These are phyloP conservation scores for Cervus canadensis DNA, from an alignment of 2,113 vertebrate genomes.

Conservation along the genomic window DNA sequence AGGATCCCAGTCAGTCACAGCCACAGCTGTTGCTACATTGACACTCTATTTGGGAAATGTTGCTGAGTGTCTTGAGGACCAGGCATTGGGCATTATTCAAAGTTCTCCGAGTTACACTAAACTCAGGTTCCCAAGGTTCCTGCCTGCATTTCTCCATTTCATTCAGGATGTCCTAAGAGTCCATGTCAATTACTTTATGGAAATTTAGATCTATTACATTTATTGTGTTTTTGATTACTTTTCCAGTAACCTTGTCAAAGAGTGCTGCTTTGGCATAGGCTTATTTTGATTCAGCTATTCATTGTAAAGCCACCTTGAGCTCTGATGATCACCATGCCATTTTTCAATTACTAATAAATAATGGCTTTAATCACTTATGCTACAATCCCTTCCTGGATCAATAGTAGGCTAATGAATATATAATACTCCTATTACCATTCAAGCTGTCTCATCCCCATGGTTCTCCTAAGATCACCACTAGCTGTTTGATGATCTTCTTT, in stretches of 20 bases:
- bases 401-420: not conserved
- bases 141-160: not conserved
- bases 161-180: not conserved
- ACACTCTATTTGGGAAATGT: not conserved
- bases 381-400: not conserved
- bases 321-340: not conserved
- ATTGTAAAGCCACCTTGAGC: not conserved
- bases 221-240: not conserved
- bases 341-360: not conserved
- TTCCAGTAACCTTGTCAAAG: not conserved
- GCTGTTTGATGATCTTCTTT: not conserved
- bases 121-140: not conserved
- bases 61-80: not conserved
- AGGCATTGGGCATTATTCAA: not conserved
- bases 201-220: slow-evolving; percentile 42
- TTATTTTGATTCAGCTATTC: not conserved
- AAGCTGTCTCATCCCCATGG: not conserved
- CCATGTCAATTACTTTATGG: not conserved
- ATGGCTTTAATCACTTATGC: not conserved
- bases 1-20: not conserved
- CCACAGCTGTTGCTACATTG: not conserved
- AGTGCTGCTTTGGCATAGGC: not conserved
- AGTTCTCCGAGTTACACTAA: not conserved
- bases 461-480: not conserved
- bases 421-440: not conserved